Percentiles rank a stretch among this genome's conserved stretches.
Evolutionary conservation across 2,113 vertebrate genomes (phyloP).

Genomic region (Carollia perspicillata): DNA sequence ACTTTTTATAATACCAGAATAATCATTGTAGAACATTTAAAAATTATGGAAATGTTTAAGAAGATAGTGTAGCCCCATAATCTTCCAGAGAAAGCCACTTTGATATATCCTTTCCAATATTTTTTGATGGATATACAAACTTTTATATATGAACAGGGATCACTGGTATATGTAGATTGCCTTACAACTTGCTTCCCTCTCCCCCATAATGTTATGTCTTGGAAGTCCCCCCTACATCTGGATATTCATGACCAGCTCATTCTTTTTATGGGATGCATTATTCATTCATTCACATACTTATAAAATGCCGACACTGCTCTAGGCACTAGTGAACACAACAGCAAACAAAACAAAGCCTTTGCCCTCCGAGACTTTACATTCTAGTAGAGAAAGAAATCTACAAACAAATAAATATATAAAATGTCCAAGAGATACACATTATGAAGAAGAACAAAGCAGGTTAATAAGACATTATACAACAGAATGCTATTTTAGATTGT

Average conservation of each 20-base stretch:
- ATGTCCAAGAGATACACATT: neutral
- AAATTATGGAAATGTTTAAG: slow-evolving; percentile 15
- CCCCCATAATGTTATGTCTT: neutral
- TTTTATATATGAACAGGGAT: neutral
- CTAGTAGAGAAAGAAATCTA: neutral
- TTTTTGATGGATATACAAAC: neutral
- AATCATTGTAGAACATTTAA: neutral
- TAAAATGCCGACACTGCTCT: neutral
- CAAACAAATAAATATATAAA: neutral
- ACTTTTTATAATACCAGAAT: neutral
- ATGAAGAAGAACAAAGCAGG: neutral
- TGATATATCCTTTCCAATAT: neutral
- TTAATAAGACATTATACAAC: neutral
- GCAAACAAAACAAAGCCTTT: neutral
- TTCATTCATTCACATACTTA: neutral
- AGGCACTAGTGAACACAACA: neutral
- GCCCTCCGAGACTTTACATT: neutral
- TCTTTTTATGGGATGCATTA: neutral
- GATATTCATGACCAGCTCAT: neutral
- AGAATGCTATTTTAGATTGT: neutral
- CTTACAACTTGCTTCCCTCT: neutral
- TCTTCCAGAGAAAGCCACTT: slow-evolving; percentile 17
- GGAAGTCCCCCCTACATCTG: neutral
- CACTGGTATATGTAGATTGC: neutral
- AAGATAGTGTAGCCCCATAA: neutral